Evolutionary conservation across 1,140 invertebrate genomes (phyloP), one percentile per base, ranked within the genome.

Genomic region (Ruditapes philippinarum): DNA sequence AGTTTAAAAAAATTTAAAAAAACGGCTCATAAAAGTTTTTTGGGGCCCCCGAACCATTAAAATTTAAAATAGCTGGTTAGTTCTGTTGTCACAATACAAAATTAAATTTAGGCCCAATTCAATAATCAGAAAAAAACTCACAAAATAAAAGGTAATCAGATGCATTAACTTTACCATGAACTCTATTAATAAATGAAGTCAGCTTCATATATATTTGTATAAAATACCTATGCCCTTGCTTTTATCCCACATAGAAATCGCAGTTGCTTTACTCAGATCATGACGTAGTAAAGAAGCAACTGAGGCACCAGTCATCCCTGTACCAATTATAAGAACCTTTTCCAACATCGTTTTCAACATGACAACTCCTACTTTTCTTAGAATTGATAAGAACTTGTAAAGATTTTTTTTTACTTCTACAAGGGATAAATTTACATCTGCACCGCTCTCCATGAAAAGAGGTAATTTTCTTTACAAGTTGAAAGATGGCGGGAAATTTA

Each of bases 271-370:
- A 28, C 19, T n/a, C 22, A 88, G 51, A 17, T 88, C 86, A 22
- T 88, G 57, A 14, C 74, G 38, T 33, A 88, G 38, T 25, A 88
- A 73, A 4, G 60, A n/a, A 11, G 76, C 60, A 5, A 88, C 51
- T 14, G 86, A 54, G 5, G 86, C 86, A 7, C 86, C 86, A 31
- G 86, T 88, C 86, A 88, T 70, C 45, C 86, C 86, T 31, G 86
- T 33, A 1, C 86, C 86, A 54, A 88, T 78, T 22, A 88, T 68
- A 5, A 88, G 60, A 73, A 88, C 65, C 57, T 79, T 88, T 40
- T 80, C 86, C 42, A 88, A 11, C 81, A 84, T 73, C 33, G 25
- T 73, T 36, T 73, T 84, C 60, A 70, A 54, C 81, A 84, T 84
- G 81, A 49, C 40, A 84, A 49, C 33, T 19, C 28, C 7, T 25